Evolutionary conservation across 2,888 invertebrate species (phyloP), one percentile per base, ranked within the genome.

Genomic region (Leptopilina syphax): DNA sequence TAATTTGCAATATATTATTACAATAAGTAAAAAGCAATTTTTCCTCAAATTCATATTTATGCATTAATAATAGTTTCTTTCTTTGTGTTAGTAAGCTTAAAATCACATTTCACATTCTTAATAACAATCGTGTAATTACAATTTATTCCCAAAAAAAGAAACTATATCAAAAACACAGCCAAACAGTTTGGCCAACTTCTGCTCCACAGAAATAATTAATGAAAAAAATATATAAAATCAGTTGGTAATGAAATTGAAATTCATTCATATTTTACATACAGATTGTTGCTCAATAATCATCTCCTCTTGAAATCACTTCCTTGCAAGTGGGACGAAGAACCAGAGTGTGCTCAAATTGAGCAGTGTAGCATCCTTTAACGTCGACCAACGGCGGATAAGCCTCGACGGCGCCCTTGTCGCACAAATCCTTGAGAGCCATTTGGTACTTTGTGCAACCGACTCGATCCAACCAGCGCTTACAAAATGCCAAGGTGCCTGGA

Each of bases 321-420:
- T 99, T 99, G 93, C 99, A 99, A 0, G 98, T 99, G 65, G 99
- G 99, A 88, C 99, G 94, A 84, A 99, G 94, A 86, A 99, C 95
- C 88, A 99, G 96, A 5, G 99, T 99, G 93, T 99, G 99, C 92
- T 99, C 99, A 91, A 97, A 99, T 93, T 99, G 99, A 67, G 99
- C 99, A 0, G 99, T 99, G 93, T 99, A 99, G 92, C 97, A 98
- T 80, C 99, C 99, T 92, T 97, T 98, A 84, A 97, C 95, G 93
- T 99, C 99, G 91, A 99, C 99, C 78, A 99, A 94, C 9, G 99
- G 99, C 27, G 99, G 99, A 93, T 99, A 99, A 0, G 99, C 96
- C 90, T 98, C 98, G n/a, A 99, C 97, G 47, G 99, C 97, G 76
- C 97, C 97, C 91, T 98, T 98, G 92, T 99, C 99, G 93, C 98